Percentiles rank a stretch among this genome's conserved stretches.
Conservation (phyloP, 2,113 vertebrate genomes). For the Poeciliopsis prolifica region DNA sequence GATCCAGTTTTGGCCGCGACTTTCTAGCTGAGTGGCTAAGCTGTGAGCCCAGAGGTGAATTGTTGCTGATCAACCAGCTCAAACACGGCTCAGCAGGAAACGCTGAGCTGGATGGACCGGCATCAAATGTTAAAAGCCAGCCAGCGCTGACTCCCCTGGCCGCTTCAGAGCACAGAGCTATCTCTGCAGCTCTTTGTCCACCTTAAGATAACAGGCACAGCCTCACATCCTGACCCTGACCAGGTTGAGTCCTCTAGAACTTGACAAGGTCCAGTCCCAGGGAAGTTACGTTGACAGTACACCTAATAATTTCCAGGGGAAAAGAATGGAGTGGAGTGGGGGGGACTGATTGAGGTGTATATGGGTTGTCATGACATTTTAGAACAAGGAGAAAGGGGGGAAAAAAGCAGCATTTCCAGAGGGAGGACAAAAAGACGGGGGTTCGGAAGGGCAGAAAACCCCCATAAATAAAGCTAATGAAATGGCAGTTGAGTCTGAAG, state of each 20-base stretch:
- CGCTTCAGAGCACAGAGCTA: conserved; percentile 28
- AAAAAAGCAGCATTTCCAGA: conserved; percentile 65
- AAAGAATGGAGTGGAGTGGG: background rate
- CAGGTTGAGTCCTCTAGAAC: conserved; percentile 7
- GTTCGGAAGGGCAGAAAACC: conserved; percentile 67
- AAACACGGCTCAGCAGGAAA: conserved; percentile 56
- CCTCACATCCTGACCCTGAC: conserved; percentile 22
- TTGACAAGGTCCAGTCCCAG: conserved; percentile 5
- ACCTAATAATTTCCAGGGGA: conserved; percentile 40
- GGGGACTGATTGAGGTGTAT: conserved; percentile 38
- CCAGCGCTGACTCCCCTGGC: conserved; percentile 27
- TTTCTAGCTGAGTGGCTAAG: conserved; percentile 49
- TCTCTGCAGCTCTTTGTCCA: conserved; percentile 37
- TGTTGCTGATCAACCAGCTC: conserved; percentile 61
- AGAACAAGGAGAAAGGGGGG: conserved; percentile 47
- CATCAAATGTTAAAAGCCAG: conserved; percentile 50
- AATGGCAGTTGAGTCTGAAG: conserved; percentile 78
- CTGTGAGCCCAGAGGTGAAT: conserved; percentile 64
- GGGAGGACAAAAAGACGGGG: conserved; percentile 62
- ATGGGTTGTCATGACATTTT: conserved; percentile 64
- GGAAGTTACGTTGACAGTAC: conserved; percentile 45
- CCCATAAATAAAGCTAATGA: conserved; percentile 84
- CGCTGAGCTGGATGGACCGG: conserved; percentile 58
- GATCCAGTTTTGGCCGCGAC: conserved; percentile 46
- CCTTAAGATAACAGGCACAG: conserved; percentile 26